A percentile compares a stretch with the other conserved stretches of the same genome.
Evolutionary conservation across 2,113 vertebrate genomes (phyloP).

Genomic region (Hiodon tergisus): DNA sequence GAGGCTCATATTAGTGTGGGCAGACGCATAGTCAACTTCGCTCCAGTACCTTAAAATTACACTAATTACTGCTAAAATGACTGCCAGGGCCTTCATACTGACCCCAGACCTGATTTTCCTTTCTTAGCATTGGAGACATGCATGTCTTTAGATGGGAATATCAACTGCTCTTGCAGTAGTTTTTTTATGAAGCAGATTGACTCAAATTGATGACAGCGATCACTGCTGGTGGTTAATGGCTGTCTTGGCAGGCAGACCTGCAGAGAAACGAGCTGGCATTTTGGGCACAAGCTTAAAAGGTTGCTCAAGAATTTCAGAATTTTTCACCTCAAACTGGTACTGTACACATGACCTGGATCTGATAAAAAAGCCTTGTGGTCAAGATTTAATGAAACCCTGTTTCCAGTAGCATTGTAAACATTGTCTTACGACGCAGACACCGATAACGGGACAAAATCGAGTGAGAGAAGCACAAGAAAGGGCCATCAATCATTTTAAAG

Average conservation of each 20-base stretch:
- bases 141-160: neutral
- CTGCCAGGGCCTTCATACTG: too few relatives aligned
- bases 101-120: neutral
- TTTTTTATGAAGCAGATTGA: neutral
- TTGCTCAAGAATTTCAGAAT: neutral
- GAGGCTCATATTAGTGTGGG: neutral
- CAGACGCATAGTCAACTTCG: neutral
- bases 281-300: neutral
- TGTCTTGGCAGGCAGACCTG: neutral
- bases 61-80: too few relatives aligned
- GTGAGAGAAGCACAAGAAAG: neutral
- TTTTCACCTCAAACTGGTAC: neutral
- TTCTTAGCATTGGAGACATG: neutral
- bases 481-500: too few relatives aligned
- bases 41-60: too few relatives aligned
- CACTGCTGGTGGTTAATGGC: neutral
- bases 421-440: neutral
- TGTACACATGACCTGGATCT: neutral
- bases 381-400: neutral
- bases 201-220: too few relatives aligned
- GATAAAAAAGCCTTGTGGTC: neutral
- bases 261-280: neutral
- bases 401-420: neutral
- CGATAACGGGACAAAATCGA: neutral
- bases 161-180: neutral